Evolutionary conservation across 2,797 vertebrate species (phyloP), one percentile per base, ranked within the genome.

Genomic region (Melanotaenia boesemani): DNA sequence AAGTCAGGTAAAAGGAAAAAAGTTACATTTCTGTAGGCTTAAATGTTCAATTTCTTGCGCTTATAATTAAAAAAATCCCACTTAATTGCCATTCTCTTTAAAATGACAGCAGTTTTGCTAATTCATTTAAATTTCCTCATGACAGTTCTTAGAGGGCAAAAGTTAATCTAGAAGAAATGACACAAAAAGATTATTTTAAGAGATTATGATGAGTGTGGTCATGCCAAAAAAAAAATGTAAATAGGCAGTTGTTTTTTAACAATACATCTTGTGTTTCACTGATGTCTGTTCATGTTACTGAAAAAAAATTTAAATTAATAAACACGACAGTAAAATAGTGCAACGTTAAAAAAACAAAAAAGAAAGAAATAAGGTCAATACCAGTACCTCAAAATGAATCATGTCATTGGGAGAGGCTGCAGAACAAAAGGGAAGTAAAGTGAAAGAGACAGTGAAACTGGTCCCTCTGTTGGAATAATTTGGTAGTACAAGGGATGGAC

Each of bases 391-490:
- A 82, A 18, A 76, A 68, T 3, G 26, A 68, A 54, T 30, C 55
- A 18, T 62, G 18, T 63, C 46, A 36, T 48, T 58, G 57, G 34
- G 63, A 72, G 70, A 70, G 69, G 34, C 62, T 61, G 56, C 16
- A 67, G 67, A 46, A 54, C 59, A 37, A 59, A 41, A 70, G 50
- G 48, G 63, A 72, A 36, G 37, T 66, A 76, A 79, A 73, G 70
- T 77, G 76, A 46, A 26, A 79, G 62, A 89, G 72, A 85, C 67
- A 74, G 88, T 77, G 81, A 83, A 91, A 91, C 52, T 90, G 89
- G 86, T 90, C 91, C 93, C 93, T 94, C 94, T 94, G 76, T 88
- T 89, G 94, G 93, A 87, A 44, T 6, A 82, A 73, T 81, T 58
- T 2, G 76, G 91, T 87, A 94, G 67, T 93, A 86, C 93, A 93